phyloP scores from a whole-genome alignment of 1,140 invertebrate genomes.

The Scaptomyza graminum region DNA sequence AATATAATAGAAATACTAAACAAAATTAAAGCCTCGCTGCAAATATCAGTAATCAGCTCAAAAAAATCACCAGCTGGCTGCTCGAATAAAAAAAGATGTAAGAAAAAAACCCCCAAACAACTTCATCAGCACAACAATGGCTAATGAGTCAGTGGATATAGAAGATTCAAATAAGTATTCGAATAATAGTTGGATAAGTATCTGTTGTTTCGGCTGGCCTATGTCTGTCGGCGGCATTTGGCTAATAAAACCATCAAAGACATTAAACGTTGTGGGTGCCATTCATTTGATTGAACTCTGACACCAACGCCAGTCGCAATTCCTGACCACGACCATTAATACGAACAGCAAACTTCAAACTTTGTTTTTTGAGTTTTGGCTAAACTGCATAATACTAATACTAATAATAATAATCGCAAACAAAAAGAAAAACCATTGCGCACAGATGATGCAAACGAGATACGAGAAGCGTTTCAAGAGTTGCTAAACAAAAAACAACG shows the following conservation, averaged over 20 bases:
- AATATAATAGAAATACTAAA: slow-evolving; percentile 70
- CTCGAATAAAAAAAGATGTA: slow-evolving; percentile 26
- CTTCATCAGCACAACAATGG: slow-evolving; percentile 76
- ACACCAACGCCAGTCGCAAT: slow-evolving; percentile 44
- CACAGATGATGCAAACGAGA: slow-evolving; percentile 66
- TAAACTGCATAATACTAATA: slow-evolving; percentile 63
- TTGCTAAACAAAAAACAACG: slow-evolving; percentile 35
- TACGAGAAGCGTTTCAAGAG: slow-evolving; percentile 60
- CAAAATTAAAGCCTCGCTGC: slow-evolving; percentile 58
- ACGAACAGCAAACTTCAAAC: slow-evolving; percentile 39
- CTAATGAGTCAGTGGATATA: slow-evolving; percentile 70
- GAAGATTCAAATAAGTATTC: slow-evolving; percentile 28
- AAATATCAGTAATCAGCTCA: slow-evolving; percentile 69
- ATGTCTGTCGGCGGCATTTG: slow-evolving; percentile 66
- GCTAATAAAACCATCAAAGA: slow-evolving; percentile 80
- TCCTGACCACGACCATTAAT: slow-evolving; percentile 49
- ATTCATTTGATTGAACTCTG: slow-evolving; percentile 79
- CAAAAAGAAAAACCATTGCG: slow-evolving; percentile 25
- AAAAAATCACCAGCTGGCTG: slow-evolving; percentile 65
- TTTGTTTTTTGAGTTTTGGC: background rate
- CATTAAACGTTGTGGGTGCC: slow-evolving; percentile 80
- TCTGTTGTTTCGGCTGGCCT: slow-evolving; percentile 7
- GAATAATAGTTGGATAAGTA: slow-evolving; percentile 31
- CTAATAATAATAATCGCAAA: slow-evolving; percentile 75
- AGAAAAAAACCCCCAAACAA: slow-evolving; percentile 56